Evolutionary conservation across 2,888 invertebrate species (phyloP).

Genomic region (Clunio marinus): DNA sequence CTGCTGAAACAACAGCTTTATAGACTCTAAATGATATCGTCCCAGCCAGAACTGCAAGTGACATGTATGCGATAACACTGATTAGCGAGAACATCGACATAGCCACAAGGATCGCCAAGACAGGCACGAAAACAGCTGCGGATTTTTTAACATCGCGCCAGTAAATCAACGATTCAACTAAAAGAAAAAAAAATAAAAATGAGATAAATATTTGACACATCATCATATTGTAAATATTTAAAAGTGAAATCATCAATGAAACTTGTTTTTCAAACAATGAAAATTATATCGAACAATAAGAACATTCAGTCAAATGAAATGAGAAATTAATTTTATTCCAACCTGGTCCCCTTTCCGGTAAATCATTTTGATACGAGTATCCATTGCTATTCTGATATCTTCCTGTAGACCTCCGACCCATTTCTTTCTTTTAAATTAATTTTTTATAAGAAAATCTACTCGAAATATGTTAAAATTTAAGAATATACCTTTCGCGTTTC

Average conservation of each 20-base stretch:
- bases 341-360: slow-evolving; percentile 53
- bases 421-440: too few relatives aligned
- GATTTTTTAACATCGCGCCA: slow-evolving; percentile 96
- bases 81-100: slow-evolving; percentile 93
- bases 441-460: too few relatives aligned
- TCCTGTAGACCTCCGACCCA: slow-evolving; percentile 19
- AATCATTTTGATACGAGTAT: slow-evolving; percentile 40
- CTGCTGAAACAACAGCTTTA: slow-evolving; percentile 90
- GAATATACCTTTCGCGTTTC: too few relatives aligned
- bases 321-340: not conserved
- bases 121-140: slow-evolving; percentile 87
- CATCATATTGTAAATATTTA: too few relatives aligned
- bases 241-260: too few relatives aligned
- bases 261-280: too few relatives aligned
- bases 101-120: slow-evolving; percentile 83
- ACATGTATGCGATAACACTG: slow-evolving; percentile 89
- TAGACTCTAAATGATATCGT: slow-evolving; percentile 94
- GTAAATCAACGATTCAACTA: slow-evolving; percentile 94
- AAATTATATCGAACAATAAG: too few relatives aligned
- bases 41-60: slow-evolving; percentile 76
- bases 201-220: not conserved
- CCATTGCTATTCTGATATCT: slow-evolving; percentile 10
- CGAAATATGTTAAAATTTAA: too few relatives aligned
- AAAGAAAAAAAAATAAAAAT: slow-evolving; percentile 48
- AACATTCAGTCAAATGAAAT: too few relatives aligned